Percentiles rank a stretch among this genome's conserved stretches.
Conservation (phyloP, 2,888 invertebrate genomes). For the Orthosia gothica region DNA sequence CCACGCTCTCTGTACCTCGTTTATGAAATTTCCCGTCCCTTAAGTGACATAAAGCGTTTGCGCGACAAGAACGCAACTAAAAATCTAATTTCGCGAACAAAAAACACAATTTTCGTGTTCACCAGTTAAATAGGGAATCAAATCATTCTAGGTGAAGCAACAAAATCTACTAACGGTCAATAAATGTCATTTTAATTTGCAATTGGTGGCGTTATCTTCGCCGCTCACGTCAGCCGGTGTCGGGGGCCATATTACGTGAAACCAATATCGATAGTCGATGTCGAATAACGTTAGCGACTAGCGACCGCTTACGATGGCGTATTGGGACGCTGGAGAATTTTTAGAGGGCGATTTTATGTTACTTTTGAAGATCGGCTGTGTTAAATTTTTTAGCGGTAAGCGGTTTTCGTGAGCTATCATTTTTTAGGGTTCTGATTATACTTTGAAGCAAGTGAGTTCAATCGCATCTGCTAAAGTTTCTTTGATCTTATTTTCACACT, state of each 20-base stretch:
- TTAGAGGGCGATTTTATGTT: conserved; percentile 47
- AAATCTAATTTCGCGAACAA: conserved; percentile 61
- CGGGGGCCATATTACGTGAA: conserved; percentile 68
- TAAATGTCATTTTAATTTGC: conserved; percentile 85
- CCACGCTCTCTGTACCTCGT: conserved; percentile 42
- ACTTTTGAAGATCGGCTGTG: conserved; percentile 22
- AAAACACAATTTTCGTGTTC: conserved; percentile 52
- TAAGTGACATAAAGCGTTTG: conserved; percentile 67
- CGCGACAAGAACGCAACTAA: conserved; percentile 51
- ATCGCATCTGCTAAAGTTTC: background rate
- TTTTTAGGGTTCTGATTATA: conserved; percentile 17
- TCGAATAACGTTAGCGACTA: conserved; percentile 50
- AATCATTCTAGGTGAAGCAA: conserved; percentile 77
- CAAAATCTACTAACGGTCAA: conserved; percentile 81
- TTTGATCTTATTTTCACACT: background rate
- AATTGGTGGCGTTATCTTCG: conserved; percentile 78
- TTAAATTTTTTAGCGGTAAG: conserved; percentile 26
- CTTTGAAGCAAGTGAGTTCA: background rate
- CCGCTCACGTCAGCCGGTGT: conserved; percentile 73
- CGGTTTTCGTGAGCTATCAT: conserved; percentile 6
- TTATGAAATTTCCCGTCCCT: conserved; percentile 67
- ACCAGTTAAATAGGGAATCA: conserved; percentile 62
- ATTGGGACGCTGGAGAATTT: conserved; percentile 51
- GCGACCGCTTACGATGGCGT: conserved; percentile 53
- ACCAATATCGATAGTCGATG: conserved; percentile 58